Percentiles rank a stretch among this genome's conserved stretches.
These are phyloP conservation scores for Glareola pratincola DNA, from an alignment of 2,113 vertebrate genomes.

Conservation along the genomic window DNA sequence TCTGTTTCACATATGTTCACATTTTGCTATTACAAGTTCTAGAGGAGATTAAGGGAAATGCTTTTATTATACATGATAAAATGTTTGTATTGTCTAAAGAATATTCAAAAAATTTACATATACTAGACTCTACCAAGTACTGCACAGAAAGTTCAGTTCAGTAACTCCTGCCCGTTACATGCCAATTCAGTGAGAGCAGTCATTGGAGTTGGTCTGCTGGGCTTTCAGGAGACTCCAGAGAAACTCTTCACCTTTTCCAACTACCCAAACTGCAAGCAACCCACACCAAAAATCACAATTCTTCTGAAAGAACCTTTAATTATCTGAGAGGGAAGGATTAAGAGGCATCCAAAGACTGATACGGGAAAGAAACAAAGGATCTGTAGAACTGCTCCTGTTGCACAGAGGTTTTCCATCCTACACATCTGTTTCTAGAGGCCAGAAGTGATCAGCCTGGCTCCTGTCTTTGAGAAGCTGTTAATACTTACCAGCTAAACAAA, in stretches of 20 bases:
- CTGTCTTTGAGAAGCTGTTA: neutral
- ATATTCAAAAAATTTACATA: neutral
- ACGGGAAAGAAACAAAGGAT: neutral
- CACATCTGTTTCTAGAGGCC: neutral
- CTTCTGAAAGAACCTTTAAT: neutral
- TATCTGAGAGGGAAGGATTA: neutral
- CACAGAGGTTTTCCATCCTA: neutral
- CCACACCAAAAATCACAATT: neutral
- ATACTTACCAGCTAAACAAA: neutral
- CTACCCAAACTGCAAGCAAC: neutral
- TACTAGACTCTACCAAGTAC: neutral
- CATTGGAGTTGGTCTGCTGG: neutral
- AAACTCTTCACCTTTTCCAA: neutral
- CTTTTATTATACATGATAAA: neutral
- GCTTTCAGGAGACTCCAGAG: neutral
- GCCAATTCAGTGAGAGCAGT: neutral
- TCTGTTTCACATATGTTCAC: neutral
- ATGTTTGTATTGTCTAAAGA: neutral
- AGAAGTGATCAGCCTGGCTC: neutral
- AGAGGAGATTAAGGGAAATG: neutral
- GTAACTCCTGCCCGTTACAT: neutral
- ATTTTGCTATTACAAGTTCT: neutral
- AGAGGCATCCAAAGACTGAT: neutral
- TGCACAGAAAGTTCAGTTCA: neutral
- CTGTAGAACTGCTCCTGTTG: neutral